Base-by-base conservation (phyloP, 2,888 invertebrate genomes). In the Scaptomyza tumidula region DNA sequence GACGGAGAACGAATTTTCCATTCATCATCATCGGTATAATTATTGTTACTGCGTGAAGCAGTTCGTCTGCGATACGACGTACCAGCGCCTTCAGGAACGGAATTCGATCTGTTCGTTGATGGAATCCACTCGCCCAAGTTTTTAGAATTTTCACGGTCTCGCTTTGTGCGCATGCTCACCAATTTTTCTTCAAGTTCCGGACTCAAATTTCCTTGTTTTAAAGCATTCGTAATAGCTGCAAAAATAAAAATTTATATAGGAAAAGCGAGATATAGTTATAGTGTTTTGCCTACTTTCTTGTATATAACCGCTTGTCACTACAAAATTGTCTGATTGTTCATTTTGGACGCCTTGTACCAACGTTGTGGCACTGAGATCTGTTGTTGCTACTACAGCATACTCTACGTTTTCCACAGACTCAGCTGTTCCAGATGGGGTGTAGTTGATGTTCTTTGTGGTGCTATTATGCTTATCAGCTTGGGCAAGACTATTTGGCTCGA, bases 171-270 rank as follows among this genome's bases (percentile, higher is more conserved):
- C 83, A 98, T 93, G 84, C 97, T 97, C 44, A 98, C 93, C 52
- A 98, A 92, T 90, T 98, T 98, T 89, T 98, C 97, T 91, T 98
- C 97, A 75, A 98, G 97, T 92, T 98, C 98, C 0, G 98, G 98
- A 91, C 97, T 96, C 27, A 98, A 93, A 91, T 97, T 97, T 88
- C 97, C 97, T 92, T 97, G 97, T 92, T 96, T 96, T 68, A 98
- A 93, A n/a, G 97, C 98, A 91, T 96, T 97, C 92, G 96, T 96
- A 83, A 98, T 97, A 13, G 98, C 98, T 82, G 31, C 3, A 53
- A 43, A 31, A 10, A 19, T 2, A n/a, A 3, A 13, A 3, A 2
- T 6, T 16, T 24, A 6, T 11, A 13, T 24, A n/a, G 14, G 9
- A 13, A 39, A 6, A 14, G 14, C 11, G 2, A 43, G 3, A 19